A percentile compares a stretch with the other conserved stretches of the same genome.
These are phyloP conservation scores for Nothoprocta pentlandii DNA, from an alignment of 2,113 vertebrate genomes.

Conservation along the genomic window DNA sequence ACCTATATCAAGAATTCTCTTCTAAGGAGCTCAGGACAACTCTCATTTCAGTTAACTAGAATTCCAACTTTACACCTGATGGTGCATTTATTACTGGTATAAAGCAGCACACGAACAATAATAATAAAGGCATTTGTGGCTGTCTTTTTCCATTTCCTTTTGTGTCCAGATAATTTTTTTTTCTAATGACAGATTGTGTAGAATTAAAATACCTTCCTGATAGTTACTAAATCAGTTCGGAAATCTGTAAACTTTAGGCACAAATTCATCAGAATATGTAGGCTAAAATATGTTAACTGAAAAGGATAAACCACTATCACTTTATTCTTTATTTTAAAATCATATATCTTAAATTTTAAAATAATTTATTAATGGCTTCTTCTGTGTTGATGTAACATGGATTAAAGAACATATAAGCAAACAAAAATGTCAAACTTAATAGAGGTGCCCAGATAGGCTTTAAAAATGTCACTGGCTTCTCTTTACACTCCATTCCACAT, in stretches of 20 bases:
- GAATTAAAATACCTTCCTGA: neutral
- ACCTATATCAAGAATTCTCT: neutral
- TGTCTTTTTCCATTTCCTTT: neutral
- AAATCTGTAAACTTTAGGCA: neutral
- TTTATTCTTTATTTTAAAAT: neutral
- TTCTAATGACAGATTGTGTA: neutral
- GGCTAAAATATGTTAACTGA: neutral
- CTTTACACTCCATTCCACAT: slow-evolving; percentile 16
- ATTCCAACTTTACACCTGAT: neutral
- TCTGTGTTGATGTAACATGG: neutral
- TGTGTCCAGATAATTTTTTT: neutral
- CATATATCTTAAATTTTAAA: neutral
- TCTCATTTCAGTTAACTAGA: neutral
- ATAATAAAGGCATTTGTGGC: neutral
- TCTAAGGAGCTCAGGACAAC: neutral
- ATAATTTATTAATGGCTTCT: neutral
- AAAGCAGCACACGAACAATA: neutral
- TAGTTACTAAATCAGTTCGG: neutral
- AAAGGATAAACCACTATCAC: neutral
- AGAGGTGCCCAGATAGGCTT: slow-evolving; percentile 24
- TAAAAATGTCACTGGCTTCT: slow-evolving; percentile 56
- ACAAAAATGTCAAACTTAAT: slow-evolving; percentile 31
- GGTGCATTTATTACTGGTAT: neutral
- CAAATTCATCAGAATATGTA: neutral
- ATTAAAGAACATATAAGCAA: slow-evolving; percentile 29